Base-by-base conservation (phyloP, 92 coral and sea anemone species). In the Desmophyllum pertusum region DNA sequence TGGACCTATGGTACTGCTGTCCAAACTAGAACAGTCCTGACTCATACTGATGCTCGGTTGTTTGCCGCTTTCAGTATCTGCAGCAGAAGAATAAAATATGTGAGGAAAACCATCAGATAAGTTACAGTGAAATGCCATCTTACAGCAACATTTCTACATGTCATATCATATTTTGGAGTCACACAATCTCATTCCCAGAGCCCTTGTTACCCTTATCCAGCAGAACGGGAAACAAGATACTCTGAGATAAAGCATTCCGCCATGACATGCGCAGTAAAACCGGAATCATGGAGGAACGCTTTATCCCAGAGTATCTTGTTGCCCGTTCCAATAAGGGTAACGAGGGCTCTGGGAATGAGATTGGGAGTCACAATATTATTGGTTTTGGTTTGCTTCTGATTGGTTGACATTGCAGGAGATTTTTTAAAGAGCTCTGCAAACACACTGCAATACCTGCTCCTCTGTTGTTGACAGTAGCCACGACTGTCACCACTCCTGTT, bases 41-140 rank as follows among this genome's bases (percentile, higher is more conserved):
- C 99, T 96, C 93, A 96, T 89, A 77, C 98, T 94, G 31, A 96
- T 87, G 74, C 99, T 96, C 0, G 97, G 99, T 52, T 96, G 98
- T 74, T 96, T 96, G 25, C 96, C 99, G 73, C 92, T 96, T 59
- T 96, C 99, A 29, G 88, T 59, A 46, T 96, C 98, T 96, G 73
- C 42, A 6, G 10, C 23, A 76, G 40, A 43, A 79, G 21, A 51
- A 14, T n/a, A 5, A 27, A 2, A 53, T 1, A 27, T 25, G n/a
- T 25, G 11, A 8, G n/a, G 10, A 59, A 27, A 59, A 25, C 4
- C 17, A 25, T 15, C 17, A 59, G 65, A 59, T 59, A 48, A 14
- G 3, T 48, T 1, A 48, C 21, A 48, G 53, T 1, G 19, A 6
- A 48, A 48, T 48, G 17, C 53, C 53, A 13, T 21, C 53, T 48